Percentiles rank a stretch among this genome's conserved stretches.
phyloP scores from a whole-genome alignment of 1,140 invertebrate species.

The Drosophila ogumai region DNA sequence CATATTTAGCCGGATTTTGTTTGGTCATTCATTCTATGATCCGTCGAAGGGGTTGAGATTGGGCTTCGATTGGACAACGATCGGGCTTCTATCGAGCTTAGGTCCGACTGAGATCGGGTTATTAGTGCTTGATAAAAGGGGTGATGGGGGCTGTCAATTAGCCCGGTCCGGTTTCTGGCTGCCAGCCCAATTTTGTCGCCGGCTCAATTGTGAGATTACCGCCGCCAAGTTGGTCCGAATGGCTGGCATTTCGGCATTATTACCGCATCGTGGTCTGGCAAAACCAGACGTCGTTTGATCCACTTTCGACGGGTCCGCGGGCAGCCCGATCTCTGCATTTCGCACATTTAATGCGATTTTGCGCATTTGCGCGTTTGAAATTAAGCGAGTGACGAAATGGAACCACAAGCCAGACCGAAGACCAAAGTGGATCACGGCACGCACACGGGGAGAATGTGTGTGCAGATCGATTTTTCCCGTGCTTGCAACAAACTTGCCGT shows the following conservation, averaged over 20 bases:
- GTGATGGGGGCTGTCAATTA: conserved; percentile 69
- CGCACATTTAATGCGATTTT: conserved; percentile 81
- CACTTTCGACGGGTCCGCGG: conserved; percentile 54
- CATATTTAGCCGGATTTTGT: conserved; percentile 44
- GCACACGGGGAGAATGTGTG: conserved; percentile 14
- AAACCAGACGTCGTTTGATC: conserved; percentile 66
- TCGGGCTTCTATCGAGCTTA: conserved; percentile 9
- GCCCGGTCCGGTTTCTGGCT: conserved; percentile 63
- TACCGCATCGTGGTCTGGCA: conserved; percentile 67
- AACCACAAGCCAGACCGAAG: conserved; percentile 25
- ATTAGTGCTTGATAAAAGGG: conserved; percentile 54
- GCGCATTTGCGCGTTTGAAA: conserved; percentile 79
- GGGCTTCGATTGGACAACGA: not conserved
- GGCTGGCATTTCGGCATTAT: conserved; percentile 71
- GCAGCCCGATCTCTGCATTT: conserved; percentile 43
- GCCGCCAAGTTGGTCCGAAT: conserved; percentile 63
- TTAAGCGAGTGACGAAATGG: conserved; percentile 80
- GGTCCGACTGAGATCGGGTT: conserved; percentile 35
- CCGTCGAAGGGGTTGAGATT: conserved; percentile 14
- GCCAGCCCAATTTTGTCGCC: conserved; percentile 72
- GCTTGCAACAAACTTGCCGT: conserved; percentile 62
- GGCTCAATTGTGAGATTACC: conserved; percentile 65
- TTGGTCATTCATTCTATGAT: conserved; percentile 55
- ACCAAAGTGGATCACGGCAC: conserved; percentile 66
- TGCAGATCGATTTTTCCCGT: conserved; percentile 37